Evolutionary conservation across 2,113 vertebrate species (phyloP), one percentile per base, ranked within the genome.

Genomic region (Tachysurus fulvidraco): DNA sequence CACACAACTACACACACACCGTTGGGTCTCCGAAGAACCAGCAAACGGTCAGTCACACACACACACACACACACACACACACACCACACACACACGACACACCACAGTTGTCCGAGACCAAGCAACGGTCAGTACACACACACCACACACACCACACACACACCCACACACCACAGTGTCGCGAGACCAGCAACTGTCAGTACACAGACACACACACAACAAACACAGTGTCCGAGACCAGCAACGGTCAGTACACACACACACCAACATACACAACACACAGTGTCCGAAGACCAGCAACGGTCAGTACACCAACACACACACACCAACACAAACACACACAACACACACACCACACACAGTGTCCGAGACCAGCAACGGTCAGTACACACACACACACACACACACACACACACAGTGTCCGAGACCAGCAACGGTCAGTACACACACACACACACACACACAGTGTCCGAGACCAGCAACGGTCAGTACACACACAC

Each of bases 301-400:
- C 65, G 69, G 62, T 84, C 65, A 86, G 77, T 86, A 14, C 16
- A 30, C 2, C 54, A 64, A 36, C 36, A 36, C 36, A 36, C 36
- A 36, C 25, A 17, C 54, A 57, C 54, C n/a, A n/a, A 36, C 23
- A 16, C 52, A 95, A 93, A 88, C 94, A 94, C 89, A 94, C 97
- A 41, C 55, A 50, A 13, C 80, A 50, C 79, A 14, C 12, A 57
- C 57, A 94, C 93, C 52, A 64, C 57, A 54, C 79, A 60, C 16
- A 44, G 59, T 6, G 59, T n/a, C 41, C 16, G 19, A 36, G 11
- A 73, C 36, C 77, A 57, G 25, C 85, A 71, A 25, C 65, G 69
- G 62, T 84, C 65, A 86, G 77, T 86, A 14, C 16, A 30, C 2
- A 73, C 54, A 64, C 59, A 59, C 55, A 46, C 59, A 65, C 59